Base-by-base conservation (phyloP, 1,140 invertebrate species). In the Camponotus floridanus region DNA sequence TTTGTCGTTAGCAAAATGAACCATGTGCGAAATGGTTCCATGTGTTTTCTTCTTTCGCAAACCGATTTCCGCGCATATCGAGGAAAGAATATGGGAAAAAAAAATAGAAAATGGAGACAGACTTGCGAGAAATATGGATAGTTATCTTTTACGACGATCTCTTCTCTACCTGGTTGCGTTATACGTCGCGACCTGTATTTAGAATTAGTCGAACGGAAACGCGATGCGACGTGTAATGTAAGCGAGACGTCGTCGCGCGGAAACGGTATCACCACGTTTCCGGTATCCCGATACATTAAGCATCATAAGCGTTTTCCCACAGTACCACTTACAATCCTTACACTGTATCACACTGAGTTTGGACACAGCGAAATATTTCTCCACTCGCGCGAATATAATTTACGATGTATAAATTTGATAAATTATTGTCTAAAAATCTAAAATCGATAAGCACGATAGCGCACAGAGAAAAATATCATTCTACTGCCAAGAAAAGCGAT, bases 161-260 rank as follows among this genome's bases (percentile, higher is more conserved):
- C 62, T 62, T 76, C 70, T 48, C 11, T 36, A 45, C 45, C 15
- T 18, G 21, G 31, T 55, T 36, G 39, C 39, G 26, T 55, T 39
- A 11, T 26, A 8, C 15, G 21, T 26, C 36, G 39, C 36, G 62
- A n/a, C 64, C 36, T 85, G 65, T 55, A 74, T 87, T 83, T 84
- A 61, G 59, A 86, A 80, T 89, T 76, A 86, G 81, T 71, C 62
- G 61, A 55, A 87, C 86, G 87, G 89, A 89, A 90, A 71, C 42
- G 76, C 62, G 26, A 48, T 36, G 39, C 55, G 45, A 55, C 42
- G 68, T 51, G 68, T 18, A 73, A 59, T 55, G 31, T 11, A 31
- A 59, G 8, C 71, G 51, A 33, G 33, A 55, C 33, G 67, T 39
- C 85, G 62, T 67, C 42, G 61, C 71, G 57, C 8, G 45, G 9